A percentile compares a stretch with the other conserved stretches of the same genome.
Conservation (phyloP, 1,140 invertebrate genomes). For the Listronotus bonariensis region DNA sequence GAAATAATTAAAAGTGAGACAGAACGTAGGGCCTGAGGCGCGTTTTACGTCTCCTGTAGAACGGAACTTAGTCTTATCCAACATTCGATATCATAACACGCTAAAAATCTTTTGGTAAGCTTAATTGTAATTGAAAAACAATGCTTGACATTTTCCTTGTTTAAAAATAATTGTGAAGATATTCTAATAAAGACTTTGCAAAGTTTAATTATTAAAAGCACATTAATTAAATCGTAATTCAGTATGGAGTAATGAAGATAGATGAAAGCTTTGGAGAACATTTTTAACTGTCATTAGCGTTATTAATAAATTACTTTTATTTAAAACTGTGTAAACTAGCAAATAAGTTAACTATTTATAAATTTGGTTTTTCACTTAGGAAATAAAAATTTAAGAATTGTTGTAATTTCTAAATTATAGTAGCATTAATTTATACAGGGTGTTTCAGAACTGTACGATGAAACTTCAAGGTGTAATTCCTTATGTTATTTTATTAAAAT, state of each 20-base stretch:
- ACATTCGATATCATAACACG: slow-evolving; percentile 11
- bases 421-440: no score
- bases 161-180: slow-evolving; percentile 13
- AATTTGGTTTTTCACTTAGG: no score
- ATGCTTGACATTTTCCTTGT: slow-evolving; percentile 15
- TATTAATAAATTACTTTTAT: slow-evolving; percentile 21
- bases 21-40: no score
- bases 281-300: slow-evolving; percentile 27
- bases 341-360: no score
- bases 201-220: slow-evolving; percentile 26
- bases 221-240: slow-evolving; percentile 26
- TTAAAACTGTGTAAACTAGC: no score
- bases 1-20: no score
- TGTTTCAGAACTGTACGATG: no score
- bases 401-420: no score
- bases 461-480: no score
- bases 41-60: no score
- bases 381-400: no score
- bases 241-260: slow-evolving; percentile 31
- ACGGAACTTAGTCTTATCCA: neutral
- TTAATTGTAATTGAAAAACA: slow-evolving; percentile 3
- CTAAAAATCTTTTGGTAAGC: slow-evolving; percentile 3
- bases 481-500: no score
- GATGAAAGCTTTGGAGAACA: slow-evolving; percentile 14
- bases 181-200: slow-evolving; percentile 21